Percentiles rank a stretch among this genome's conserved stretches.
These are phyloP conservation scores for Lepisosteus osseus DNA, from an alignment of 2,113 vertebrate species.

Conservation along the genomic window DNA sequence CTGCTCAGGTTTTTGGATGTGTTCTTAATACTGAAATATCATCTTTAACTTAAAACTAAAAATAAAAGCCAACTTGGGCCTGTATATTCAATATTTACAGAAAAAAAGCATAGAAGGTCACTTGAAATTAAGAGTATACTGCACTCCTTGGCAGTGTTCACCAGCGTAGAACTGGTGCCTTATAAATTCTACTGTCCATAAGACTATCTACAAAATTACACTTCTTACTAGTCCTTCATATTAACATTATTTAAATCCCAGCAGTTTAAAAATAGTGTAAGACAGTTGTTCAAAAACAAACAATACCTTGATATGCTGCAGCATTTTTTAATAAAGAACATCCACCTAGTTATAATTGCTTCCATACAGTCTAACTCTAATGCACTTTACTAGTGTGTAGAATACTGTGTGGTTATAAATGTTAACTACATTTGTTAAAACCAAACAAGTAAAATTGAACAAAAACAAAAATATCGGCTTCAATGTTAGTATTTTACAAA, in stretches of 20 bases:
- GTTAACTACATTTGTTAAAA: conserved; percentile 38
- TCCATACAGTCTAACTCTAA: conserved; percentile 17
- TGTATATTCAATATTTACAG: conserved; percentile 71
- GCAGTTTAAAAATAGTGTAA: conserved; percentile 54
- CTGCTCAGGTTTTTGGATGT: too few relatives aligned
- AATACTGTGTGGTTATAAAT: conserved; percentile 55
- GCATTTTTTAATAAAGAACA: neutral
- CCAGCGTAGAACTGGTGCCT: conserved; percentile 57
- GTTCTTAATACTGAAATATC: conserved; percentile 42
- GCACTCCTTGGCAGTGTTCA: conserved; percentile 57
- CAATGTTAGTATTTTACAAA: conserved; percentile 74
- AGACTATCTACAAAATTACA: conserved; percentile 67
- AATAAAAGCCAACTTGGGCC: conserved; percentile 50
- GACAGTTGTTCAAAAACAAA: conserved; percentile 42
- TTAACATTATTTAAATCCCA: conserved; percentile 36
- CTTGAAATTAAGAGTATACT: conserved; percentile 63
- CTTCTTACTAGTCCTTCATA: conserved; percentile 46
- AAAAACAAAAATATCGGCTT: conserved; percentile 26
- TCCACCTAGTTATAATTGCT: neutral
- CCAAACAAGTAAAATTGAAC: conserved; percentile 34
- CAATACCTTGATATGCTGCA: conserved; percentile 44
- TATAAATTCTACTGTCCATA: conserved; percentile 44
- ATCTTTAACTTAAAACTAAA: conserved; percentile 33
- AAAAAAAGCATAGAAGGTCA: conserved; percentile 68
- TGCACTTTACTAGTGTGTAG: conserved; percentile 32